These are phyloP conservation scores for Coregonus clupeaformis DNA, from an alignment of 2,113 vertebrate species.

Conservation along the genomic window DNA sequence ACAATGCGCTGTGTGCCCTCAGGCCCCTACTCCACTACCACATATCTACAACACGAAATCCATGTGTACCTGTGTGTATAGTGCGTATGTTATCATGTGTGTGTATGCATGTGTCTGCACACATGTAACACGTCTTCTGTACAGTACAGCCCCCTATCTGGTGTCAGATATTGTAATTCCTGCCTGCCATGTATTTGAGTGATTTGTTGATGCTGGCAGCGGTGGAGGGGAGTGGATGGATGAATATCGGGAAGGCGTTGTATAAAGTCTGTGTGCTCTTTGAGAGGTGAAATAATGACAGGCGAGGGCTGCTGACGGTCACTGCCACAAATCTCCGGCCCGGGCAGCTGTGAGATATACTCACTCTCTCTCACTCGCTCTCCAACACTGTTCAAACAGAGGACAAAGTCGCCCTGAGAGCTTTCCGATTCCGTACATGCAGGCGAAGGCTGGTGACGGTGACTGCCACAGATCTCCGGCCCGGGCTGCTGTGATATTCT, in stretches of 20 bases:
- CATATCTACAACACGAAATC: too few relatives aligned
- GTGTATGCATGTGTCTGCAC: too few relatives aligned
- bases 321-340: too few relatives aligned
- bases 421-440: slow-evolving; percentile 45
- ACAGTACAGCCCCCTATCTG: not conserved
- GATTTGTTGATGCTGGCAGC: slow-evolving; percentile 33
- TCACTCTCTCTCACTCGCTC: not conserved
- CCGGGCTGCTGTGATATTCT: slow-evolving; percentile 56
- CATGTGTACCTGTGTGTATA: too few relatives aligned
- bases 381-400: slow-evolving; percentile 61
- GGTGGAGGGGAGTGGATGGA: slow-evolving; percentile 43
- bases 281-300: slow-evolving; percentile 62
- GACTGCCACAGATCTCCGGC: slow-evolving; percentile 55
- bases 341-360: too few relatives aligned
- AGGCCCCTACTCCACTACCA: too few relatives aligned
- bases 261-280: slow-evolving; percentile 38
- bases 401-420: slow-evolving; percentile 64
- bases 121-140: too few relatives aligned
- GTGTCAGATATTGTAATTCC: slow-evolving; percentile 14
- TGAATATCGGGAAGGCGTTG: not conserved
- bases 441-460: slow-evolving; percentile 27
- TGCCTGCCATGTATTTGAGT: not conserved
- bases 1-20: too few relatives aligned
- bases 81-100: too few relatives aligned
- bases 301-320: slow-evolving; percentile 50